Conservation (phyloP, 1,140 invertebrate species). For the Macrobrachium rosenbergii region DNA sequence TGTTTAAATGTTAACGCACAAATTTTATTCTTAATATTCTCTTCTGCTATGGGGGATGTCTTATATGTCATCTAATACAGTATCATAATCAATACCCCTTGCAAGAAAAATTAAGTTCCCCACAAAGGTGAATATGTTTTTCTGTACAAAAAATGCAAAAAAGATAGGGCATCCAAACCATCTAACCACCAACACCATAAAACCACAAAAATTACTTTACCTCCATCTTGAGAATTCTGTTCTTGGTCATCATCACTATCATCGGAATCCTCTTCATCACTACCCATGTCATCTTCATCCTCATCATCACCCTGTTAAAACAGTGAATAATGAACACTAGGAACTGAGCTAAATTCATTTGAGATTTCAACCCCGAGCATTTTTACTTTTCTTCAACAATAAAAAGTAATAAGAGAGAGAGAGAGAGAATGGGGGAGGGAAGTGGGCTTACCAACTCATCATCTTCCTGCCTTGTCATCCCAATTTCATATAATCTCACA, state of each 20-base stretch:
- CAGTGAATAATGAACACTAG: neutral
- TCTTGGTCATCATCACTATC: slow-evolving; percentile 69
- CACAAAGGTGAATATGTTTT: too few relatives aligned
- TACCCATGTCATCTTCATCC: slow-evolving; percentile 70
- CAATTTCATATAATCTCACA: slow-evolving; percentile 86
- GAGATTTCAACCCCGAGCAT: neutral
- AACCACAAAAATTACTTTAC: neutral
- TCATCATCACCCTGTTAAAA: slow-evolving; percentile 66
- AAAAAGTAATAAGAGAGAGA: slow-evolving; percentile 69
- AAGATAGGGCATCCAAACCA: neutral
- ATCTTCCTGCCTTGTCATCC: slow-evolving; percentile 78
- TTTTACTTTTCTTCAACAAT: neutral
- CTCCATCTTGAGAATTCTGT: slow-evolving; percentile 69
- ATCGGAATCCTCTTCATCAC: slow-evolving; percentile 71
- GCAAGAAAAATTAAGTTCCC: too few relatives aligned
- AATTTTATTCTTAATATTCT: too few relatives aligned
- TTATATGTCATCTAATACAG: too few relatives aligned
- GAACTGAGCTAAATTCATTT: neutral
- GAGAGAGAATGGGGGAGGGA: neutral
- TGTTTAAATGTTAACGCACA: too few relatives aligned
- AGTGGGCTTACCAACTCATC: slow-evolving; percentile 76
- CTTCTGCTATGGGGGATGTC: too few relatives aligned
- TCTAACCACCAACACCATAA: neutral
- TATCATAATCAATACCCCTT: too few relatives aligned
- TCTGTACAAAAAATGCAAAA: neutral